Percentiles rank a stretch among this genome's conserved stretches.
These are phyloP conservation scores for Hydrozoanthus gracilis DNA, from an alignment of 92 coral and sea anemone species.

Conservation along the genomic window DNA sequence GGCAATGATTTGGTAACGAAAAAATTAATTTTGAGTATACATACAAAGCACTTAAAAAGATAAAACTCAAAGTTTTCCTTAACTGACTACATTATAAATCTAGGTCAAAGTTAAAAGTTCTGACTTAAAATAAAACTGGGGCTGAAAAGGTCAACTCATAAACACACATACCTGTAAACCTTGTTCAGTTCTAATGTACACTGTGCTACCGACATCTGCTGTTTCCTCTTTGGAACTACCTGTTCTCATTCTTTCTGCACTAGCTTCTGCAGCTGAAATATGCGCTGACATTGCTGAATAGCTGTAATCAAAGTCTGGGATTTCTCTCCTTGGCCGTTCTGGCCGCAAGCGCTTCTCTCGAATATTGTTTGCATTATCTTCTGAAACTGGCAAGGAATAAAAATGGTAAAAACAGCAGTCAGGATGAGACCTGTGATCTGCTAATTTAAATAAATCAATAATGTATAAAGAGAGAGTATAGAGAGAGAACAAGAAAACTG, in stretches of 20 bases:
- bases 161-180: conserved; percentile 16
- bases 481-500: no score
- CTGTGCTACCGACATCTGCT: conserved; percentile 30
- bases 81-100: no score
- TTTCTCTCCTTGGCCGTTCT: conserved; percentile 91
- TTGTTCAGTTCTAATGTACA: conserved; percentile 15
- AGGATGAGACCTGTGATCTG: neutral
- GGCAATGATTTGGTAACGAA: no score
- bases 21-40: no score
- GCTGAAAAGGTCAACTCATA: no score
- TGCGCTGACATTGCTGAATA: conserved; percentile 60
- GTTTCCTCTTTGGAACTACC: conserved; percentile 22
- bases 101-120: no score
- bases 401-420: neutral
- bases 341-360: conserved; percentile 90
- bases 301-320: conserved; percentile 93
- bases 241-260: conserved; percentile 50
- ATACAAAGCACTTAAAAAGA: no score
- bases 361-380: conserved; percentile 42
- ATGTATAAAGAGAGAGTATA: no score
- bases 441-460: no score
- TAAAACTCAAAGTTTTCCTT: no score
- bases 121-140: neutral
- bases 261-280: conserved; percentile 22
- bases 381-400: conserved; percentile 41